Percentiles rank a stretch among this genome's conserved stretches.
Evolutionary conservation across 2,113 vertebrate species (phyloP).

Genomic region (Psittacula cyanocephala): DNA sequence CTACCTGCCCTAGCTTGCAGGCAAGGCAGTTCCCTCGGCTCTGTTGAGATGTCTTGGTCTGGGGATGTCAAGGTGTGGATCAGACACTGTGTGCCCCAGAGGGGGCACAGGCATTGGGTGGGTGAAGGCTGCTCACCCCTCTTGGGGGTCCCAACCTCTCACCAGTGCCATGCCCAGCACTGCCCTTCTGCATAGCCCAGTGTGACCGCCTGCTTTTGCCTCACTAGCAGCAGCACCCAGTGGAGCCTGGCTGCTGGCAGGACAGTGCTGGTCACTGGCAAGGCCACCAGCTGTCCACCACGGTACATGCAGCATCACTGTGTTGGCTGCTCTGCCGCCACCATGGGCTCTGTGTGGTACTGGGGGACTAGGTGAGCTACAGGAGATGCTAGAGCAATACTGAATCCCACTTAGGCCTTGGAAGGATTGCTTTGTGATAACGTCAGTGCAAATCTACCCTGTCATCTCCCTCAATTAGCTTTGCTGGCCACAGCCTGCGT

Average conservation of each 20-base stretch:
- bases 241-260: not conserved
- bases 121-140: not conserved
- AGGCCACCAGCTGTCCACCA: rapidly evolving
- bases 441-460: not conserved
- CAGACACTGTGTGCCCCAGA: not conserved
- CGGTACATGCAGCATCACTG: rapidly evolving
- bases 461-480: not conserved
- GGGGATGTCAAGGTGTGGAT: not conserved
- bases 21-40: not conserved
- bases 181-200: not conserved
- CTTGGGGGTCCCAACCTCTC: not conserved
- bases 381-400: not conserved
- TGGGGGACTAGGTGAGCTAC: rapidly evolving
- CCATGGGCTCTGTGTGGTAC: too few species aligned
- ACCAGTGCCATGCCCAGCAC: rapidly evolving
- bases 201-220: rapidly evolving
- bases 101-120: rapidly evolving
- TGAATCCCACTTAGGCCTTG: not conserved
- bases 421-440: not conserved
- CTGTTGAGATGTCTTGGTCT: not conserved
- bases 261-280: not conserved
- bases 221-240: rapidly evolving
- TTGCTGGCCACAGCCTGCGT: rapidly evolving
- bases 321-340: not conserved
- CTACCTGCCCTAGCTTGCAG: not conserved